These are phyloP conservation scores for Tinea pellionella DNA, from an alignment of 2,888 invertebrate genomes.

Conservation along the genomic window DNA sequence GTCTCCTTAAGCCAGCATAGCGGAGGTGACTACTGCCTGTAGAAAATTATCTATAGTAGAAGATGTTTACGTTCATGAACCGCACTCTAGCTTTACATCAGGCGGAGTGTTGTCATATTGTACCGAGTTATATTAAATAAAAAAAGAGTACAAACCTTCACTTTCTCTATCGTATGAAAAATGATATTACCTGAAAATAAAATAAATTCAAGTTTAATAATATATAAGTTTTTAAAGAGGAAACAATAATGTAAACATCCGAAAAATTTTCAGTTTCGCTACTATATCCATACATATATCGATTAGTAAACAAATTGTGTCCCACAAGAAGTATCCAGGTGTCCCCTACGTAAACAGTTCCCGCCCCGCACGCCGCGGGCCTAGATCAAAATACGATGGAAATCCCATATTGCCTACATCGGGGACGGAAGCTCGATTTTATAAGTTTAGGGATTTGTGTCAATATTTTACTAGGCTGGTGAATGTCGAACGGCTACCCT, in stretches of 20 bases:
- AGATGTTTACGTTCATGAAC: too few species aligned
- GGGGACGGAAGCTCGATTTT: constrained; percentile 63
- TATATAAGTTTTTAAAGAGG: background rate
- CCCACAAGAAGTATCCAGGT: constrained; percentile 48
- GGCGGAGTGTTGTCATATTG: too few species aligned
- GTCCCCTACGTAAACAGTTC: constrained; percentile 52
- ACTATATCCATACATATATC: constrained; percentile 31
- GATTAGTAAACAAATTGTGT: constrained; percentile 45
- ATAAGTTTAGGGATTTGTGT: constrained; percentile 70
- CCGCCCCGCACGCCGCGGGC: constrained; percentile 29
- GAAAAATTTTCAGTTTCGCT: too few species aligned
- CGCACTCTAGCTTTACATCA: too few species aligned
- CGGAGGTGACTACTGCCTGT: too few species aligned
- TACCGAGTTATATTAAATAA: too few species aligned
- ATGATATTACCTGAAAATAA: background rate
- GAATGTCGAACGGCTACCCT: constrained; percentile 26
- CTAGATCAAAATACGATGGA: constrained; percentile 62
- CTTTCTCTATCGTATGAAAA: too few species aligned
- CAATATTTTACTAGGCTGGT: constrained; percentile 68
- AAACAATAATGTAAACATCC: too few species aligned
- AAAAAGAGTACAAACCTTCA: background rate
- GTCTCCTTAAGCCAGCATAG: too few species aligned
- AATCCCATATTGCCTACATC: constrained; percentile 65
- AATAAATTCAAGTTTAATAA: background rate
- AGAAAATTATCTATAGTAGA: too few species aligned